Evolutionary conservation across 2,113 vertebrate species (phyloP).

Genomic region (Coreoperca whiteheadi): DNA sequence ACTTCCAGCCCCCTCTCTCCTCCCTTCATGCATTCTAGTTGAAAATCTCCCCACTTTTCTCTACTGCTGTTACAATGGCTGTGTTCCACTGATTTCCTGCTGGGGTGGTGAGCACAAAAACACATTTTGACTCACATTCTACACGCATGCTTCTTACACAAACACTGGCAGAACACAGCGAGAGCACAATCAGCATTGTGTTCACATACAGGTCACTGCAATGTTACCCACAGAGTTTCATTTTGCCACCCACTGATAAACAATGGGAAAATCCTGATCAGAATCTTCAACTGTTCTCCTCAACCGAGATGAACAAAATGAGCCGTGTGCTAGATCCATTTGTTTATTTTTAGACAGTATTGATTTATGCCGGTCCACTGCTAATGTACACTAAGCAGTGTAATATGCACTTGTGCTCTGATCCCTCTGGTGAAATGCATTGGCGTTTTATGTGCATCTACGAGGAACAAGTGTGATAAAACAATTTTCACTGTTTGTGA

Average conservation of each 20-base stretch:
- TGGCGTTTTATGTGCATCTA: constrained; percentile 36
- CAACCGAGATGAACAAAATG: constrained; percentile 35
- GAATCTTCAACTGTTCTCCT: constrained; percentile 23
- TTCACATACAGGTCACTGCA: constrained; percentile 51
- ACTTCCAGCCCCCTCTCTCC: constrained; percentile 28
- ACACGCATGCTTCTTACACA: constrained; percentile 6
- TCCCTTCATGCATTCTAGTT: constrained; percentile 34
- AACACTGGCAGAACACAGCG: not conserved
- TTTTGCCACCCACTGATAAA: constrained; percentile 65
- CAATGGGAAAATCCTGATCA: constrained; percentile 57
- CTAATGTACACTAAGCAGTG: constrained; percentile 55
- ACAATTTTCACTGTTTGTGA: constrained; percentile 9
- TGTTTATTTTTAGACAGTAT: constrained; percentile 70
- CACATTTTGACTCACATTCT: constrained; percentile 16
- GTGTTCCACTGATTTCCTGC: constrained; percentile 53
- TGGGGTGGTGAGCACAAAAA: constrained; percentile 28
- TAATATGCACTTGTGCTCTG: constrained; percentile 32
- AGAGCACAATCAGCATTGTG: constrained; percentile 41
- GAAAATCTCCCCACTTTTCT: constrained; percentile 56
- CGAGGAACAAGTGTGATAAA: constrained; percentile 11
- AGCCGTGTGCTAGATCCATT: constrained; percentile 37
- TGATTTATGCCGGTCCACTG: constrained; percentile 44
- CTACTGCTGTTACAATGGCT: constrained; percentile 31
- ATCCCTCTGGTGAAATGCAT: constrained; percentile 26
- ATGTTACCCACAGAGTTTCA: constrained; percentile 42